These are phyloP conservation scores for Lepilemur ruficaudatus DNA, from an alignment of 2,797 vertebrate genomes.

Conservation along the genomic window DNA sequence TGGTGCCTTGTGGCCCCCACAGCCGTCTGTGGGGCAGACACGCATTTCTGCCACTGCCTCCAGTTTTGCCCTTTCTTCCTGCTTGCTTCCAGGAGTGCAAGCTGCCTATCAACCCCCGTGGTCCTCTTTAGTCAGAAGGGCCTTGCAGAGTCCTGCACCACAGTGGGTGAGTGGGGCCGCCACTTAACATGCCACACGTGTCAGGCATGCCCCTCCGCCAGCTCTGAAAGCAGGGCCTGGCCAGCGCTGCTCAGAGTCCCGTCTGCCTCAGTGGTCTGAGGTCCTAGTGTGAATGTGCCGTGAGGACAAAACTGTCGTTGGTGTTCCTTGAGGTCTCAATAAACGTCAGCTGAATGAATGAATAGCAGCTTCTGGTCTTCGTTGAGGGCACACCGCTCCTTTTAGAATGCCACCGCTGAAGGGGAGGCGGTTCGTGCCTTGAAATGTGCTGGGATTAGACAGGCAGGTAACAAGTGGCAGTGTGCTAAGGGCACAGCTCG, in stretches of 20 bases:
- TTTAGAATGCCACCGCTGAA: not conserved
- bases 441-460: not conserved
- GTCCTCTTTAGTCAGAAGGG: not conserved
- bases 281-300: not conserved
- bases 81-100: not conserved
- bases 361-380: not conserved
- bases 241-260: not conserved
- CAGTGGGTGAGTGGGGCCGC: not conserved
- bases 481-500: not conserved
- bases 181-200: rapidly evolving
- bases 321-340: not conserved
- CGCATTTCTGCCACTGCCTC: not conserved
- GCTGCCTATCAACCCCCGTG: not conserved
- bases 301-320: not conserved
- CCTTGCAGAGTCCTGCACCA: not conserved
- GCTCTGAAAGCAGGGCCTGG: not conserved
- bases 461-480: not conserved
- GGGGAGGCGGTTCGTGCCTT: not conserved
- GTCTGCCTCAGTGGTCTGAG: not conserved
- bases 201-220: rapidly evolving
- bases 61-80: not conserved
- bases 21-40: not conserved
- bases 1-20: not conserved
- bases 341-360: not conserved
- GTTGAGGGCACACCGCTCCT: not conserved